phyloP scores from a whole-genome alignment of 2,888 invertebrate species.

The Diarsia mendica region DNA sequence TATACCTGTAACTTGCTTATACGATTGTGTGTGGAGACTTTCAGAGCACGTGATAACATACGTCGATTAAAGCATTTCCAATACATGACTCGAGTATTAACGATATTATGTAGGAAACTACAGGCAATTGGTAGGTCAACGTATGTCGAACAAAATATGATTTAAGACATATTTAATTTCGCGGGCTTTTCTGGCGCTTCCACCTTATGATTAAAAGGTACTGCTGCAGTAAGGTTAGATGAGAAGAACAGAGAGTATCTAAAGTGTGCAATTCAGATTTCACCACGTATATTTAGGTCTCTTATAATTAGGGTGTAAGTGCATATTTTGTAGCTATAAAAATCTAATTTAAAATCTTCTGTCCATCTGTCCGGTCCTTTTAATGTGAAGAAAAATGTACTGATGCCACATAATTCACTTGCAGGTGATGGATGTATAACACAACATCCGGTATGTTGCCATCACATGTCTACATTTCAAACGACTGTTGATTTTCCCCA shows the following conservation, averaged over 20 bases:
- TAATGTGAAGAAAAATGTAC: neutral
- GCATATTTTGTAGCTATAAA: neutral
- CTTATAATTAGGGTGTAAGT: no score
- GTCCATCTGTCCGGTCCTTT: neutral
- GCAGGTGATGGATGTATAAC: neutral
- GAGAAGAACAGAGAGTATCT: no score
- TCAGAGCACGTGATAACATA: constrained; percentile 10
- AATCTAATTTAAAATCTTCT: neutral
- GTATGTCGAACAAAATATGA: no score
- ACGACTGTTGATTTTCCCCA: constrained; percentile 29
- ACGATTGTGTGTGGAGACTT: neutral
- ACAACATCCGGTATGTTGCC: constrained; percentile 50
- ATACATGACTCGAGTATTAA: neutral
- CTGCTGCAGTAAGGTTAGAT: neutral
- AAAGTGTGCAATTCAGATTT: neutral
- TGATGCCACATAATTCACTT: no score
- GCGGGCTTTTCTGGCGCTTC: no score
- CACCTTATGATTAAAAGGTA: no score
- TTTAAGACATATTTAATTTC: no score
- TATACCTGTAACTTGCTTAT: neutral
- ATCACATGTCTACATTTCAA: neutral
- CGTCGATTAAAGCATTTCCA: neutral
- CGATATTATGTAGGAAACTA: neutral
- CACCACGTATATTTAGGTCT: neutral
- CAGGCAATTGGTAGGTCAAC: no score